Evolutionary conservation across 2,113 vertebrate genomes (phyloP).

Genomic region (Percopsis transmontana): DNA sequence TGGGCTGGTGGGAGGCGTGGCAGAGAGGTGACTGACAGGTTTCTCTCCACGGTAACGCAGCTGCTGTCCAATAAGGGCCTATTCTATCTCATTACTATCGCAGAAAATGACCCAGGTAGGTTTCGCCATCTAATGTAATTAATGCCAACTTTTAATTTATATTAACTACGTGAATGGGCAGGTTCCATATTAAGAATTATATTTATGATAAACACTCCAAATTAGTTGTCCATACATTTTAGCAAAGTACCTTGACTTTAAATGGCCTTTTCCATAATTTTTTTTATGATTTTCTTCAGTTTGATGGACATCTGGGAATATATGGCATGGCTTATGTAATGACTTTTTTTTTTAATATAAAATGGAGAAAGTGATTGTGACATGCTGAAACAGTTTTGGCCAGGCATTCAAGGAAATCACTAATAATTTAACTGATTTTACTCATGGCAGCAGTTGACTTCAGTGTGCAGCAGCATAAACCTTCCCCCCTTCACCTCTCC

Average conservation of each 20-base stretch:
- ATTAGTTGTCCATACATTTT: too few relatives aligned
- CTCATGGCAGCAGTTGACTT: not conserved
- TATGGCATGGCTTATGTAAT: too few relatives aligned
- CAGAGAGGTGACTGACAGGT: constrained; percentile 88
- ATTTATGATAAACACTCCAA: too few relatives aligned
- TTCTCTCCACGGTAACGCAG: constrained; percentile 84
- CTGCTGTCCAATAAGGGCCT: constrained; percentile 85
- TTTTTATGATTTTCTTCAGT: too few relatives aligned
- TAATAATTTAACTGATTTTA: not conserved
- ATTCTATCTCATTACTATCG: constrained; percentile 89
- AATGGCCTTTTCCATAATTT: too few relatives aligned
- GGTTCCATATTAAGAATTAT: not conserved
- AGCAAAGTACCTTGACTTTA: too few relatives aligned
- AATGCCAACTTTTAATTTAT: not conserved
- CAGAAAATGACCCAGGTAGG: constrained; percentile 91
- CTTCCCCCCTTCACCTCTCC: constrained; percentile 28
- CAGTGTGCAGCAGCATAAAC: too few relatives aligned
- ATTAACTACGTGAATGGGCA: not conserved
- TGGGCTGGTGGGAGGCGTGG: constrained; percentile 93
- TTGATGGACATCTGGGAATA: too few relatives aligned
- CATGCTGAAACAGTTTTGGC: not conserved
- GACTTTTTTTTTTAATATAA: not conserved
- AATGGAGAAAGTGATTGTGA: not conserved
- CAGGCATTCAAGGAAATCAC: too few relatives aligned
- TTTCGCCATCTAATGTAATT: not conserved